Evolutionary conservation across 2,888 invertebrate species (phyloP).

Genomic region (Uropetala carovei): DNA sequence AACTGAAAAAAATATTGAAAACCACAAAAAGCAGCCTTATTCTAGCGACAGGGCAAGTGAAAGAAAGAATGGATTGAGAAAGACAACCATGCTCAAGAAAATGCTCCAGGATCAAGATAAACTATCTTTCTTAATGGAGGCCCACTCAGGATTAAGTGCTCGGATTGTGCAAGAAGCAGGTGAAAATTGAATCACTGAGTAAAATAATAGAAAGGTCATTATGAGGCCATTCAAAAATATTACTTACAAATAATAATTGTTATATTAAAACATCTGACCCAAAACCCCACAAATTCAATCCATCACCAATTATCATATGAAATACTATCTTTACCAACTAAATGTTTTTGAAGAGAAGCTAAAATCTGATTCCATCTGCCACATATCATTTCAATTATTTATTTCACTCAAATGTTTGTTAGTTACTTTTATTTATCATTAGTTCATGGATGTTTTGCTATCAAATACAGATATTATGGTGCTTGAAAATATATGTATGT

Average conservation of each 20-base stretch:
- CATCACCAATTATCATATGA: too few species aligned
- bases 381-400: not conserved
- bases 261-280: too few species aligned
- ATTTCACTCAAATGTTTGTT: too few species aligned
- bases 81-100: conserved; percentile 72
- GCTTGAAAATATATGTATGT: too few species aligned
- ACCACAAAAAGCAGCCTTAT: not conserved
- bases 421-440: too few species aligned
- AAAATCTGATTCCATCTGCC: not conserved
- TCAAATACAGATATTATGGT: too few species aligned
- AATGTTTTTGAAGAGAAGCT: not conserved
- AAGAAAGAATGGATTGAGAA: not conserved
- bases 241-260: too few species aligned
- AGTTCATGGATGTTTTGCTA: too few species aligned
- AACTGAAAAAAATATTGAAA: not conserved
- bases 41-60: not conserved
- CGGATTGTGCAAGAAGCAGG: conserved; percentile 75
- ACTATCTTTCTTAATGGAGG: conserved; percentile 75
- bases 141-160: conserved; percentile 75
- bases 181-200: conserved; percentile 67
- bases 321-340: not conserved
- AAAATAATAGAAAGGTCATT: not conserved
- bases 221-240: not conserved
- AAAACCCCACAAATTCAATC: too few species aligned
- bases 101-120: conserved; percentile 73